Evolutionary conservation across 2,113 vertebrate species (phyloP).

Genomic region (Callipepla squamata): DNA sequence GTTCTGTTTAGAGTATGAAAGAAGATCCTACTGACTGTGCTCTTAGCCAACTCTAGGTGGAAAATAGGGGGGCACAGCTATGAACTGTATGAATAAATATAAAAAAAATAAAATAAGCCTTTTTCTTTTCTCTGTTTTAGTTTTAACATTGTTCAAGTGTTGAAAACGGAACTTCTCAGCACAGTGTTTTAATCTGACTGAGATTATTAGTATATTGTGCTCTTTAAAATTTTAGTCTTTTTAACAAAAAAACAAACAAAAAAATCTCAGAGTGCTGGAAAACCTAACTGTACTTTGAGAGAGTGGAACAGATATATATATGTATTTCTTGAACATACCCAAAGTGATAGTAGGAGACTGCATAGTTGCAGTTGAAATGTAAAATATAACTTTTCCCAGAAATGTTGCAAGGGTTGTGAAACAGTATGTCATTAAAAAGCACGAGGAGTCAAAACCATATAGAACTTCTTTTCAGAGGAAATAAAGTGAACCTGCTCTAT

Average conservation of each 20-base stretch:
- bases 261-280: not conserved
- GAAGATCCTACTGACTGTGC: not conserved
- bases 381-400: not conserved
- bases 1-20: not conserved
- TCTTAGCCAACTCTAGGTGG: not conserved
- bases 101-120: not conserved
- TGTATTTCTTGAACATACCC: not conserved
- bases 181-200: not conserved
- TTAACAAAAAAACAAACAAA: not conserved
- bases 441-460: not conserved
- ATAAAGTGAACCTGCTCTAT: not conserved
- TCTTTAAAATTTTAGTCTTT: not conserved
- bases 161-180: not conserved
- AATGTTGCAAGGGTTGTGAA: not conserved
- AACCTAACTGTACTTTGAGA: not conserved
- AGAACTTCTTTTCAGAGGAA: not conserved
- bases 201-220: not conserved
- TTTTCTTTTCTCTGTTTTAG: not conserved
- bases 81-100: not conserved
- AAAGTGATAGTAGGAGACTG: not conserved
- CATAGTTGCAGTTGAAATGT: not conserved
- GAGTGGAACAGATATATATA: rapidly evolving
- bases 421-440: not conserved
- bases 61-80: not conserved
- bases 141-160: not conserved